A percentile compares a stretch with the other conserved stretches of the same genome.
Evolutionary conservation across 2,113 vertebrate species (phyloP).

Genomic region (Glaucomys volans): DNA sequence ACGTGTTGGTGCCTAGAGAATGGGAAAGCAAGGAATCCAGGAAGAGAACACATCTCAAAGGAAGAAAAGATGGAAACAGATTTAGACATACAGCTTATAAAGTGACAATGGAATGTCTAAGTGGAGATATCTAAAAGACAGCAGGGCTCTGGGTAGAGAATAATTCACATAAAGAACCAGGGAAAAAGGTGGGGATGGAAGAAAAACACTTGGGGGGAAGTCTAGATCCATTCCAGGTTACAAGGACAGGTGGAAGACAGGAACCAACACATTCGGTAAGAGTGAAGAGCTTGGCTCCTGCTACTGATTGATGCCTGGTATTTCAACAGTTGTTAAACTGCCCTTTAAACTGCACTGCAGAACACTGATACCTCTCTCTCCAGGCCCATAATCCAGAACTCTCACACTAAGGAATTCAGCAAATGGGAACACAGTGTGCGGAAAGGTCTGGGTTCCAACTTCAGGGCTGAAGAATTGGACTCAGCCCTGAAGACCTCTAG

Average conservation of each 20-base stretch:
- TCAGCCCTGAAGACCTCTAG: not conserved
- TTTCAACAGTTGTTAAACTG: not conserved
- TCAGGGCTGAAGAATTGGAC: not conserved
- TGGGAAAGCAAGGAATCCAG: not conserved
- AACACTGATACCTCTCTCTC: not conserved
- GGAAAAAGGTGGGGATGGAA: not conserved
- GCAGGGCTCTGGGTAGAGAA: not conserved
- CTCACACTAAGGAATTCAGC: not conserved
- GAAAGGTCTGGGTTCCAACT: not conserved
- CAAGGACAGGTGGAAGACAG: not conserved
- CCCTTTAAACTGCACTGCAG: not conserved
- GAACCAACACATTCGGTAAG: no score
- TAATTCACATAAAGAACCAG: not conserved
- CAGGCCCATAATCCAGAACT: not conserved
- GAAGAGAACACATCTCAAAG: not conserved
- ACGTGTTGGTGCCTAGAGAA: not conserved
- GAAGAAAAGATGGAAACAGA: not conserved
- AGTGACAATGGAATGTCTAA: not conserved
- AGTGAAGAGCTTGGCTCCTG: not conserved
- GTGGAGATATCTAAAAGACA: not conserved
- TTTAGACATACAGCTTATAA: not conserved
- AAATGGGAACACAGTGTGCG: not conserved
- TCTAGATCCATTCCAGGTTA: not conserved
- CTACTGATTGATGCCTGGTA: not conserved
- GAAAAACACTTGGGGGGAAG: fast-evolving